Conservation (phyloP, 2,888 invertebrate species). For the Caenorhabditis virilis region DNA sequence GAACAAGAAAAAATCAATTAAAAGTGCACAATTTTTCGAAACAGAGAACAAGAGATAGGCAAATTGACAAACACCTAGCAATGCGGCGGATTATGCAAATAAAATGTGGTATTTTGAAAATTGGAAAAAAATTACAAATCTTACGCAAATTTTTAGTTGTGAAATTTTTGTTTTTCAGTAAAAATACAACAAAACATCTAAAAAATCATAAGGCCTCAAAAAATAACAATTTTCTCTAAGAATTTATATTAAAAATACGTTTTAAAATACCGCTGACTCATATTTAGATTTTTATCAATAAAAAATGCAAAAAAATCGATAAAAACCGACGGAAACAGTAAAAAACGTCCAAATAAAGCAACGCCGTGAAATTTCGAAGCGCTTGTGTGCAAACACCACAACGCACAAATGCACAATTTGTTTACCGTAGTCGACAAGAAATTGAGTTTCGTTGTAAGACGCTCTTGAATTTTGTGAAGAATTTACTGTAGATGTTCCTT, state of each 20-base stretch:
- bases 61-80: no score
- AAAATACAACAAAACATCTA: no score
- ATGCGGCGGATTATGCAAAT: no score
- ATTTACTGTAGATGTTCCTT: no score
- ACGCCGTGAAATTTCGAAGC: constrained; percentile 11
- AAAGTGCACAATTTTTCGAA: no score
- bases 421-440: constrained; percentile 9
- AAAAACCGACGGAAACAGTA: neutral
- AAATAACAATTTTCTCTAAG: neutral
- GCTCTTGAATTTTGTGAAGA: no score
- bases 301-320: neutral
- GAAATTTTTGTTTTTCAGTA: no score
- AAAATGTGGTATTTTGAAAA: no score
- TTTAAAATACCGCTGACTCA: neutral
- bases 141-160: no score
- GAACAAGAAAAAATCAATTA: neutral
- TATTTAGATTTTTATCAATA: neutral
- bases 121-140: no score
- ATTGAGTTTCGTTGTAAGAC: neutral
- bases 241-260: neutral
- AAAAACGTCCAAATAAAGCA: neutral
- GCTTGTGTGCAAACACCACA: constrained; percentile 4
- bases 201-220: no score
- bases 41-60: no score
- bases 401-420: constrained; percentile 9